Conservation (phyloP, 2,797 vertebrate species). For the Periophthalmus magnuspinnatus region DNA sequence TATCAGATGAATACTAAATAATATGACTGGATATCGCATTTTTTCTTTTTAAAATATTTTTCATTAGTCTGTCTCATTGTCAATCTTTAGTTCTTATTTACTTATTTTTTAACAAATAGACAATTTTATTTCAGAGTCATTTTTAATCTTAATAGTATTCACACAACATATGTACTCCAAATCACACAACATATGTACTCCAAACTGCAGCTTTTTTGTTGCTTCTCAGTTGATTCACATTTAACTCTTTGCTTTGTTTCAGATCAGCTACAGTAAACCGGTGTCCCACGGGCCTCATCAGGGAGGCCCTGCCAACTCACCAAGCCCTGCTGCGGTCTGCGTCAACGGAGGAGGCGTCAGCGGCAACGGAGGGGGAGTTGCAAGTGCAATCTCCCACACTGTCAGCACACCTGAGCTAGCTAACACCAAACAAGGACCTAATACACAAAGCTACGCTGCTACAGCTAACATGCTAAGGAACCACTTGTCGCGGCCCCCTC, state of each 20-base stretch:
- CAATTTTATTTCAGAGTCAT: too few species aligned
- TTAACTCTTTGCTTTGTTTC: conserved; percentile 32
- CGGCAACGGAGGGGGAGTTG: conserved; percentile 44
- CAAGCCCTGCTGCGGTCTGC: conserved; percentile 66
- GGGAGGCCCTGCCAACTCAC: conserved; percentile 67
- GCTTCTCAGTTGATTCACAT: not conserved
- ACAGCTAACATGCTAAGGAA: conserved; percentile 85
- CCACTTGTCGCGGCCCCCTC: conserved; percentile 88
- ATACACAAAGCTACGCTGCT: conserved; percentile 65
- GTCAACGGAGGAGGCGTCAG: conserved; percentile 58
- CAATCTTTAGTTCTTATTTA: too few species aligned
- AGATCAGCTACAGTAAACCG: conserved; percentile 83
- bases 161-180: too few species aligned
- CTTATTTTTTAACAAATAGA: too few species aligned
- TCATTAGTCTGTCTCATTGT: too few species aligned
- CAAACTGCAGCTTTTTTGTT: too few species aligned
- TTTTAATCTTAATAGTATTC: too few species aligned
- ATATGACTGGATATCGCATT: too few species aligned
- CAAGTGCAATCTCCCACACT: conserved; percentile 90
- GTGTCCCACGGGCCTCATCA: conserved; percentile 80
- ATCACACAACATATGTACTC: too few species aligned
- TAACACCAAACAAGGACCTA: conserved; percentile 83
- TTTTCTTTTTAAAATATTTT: too few species aligned
- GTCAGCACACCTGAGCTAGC: conserved; percentile 95
- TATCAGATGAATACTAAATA: too few species aligned